Conservation (phyloP, 2,113 vertebrate genomes). For the Takifugu flavidus region DNA sequence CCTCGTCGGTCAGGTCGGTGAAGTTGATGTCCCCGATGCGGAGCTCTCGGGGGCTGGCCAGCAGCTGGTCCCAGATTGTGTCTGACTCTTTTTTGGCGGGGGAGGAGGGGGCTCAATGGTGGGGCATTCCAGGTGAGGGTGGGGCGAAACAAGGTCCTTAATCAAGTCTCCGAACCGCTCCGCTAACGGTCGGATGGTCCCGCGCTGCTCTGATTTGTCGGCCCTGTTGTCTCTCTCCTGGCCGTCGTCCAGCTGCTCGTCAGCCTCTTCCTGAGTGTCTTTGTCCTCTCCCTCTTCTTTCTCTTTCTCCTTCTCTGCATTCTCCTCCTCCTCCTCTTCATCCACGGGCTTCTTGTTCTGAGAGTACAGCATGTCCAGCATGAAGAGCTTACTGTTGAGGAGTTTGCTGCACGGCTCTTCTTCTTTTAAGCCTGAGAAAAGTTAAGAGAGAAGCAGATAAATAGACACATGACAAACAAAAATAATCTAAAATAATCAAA, state of each 20-base stretch:
- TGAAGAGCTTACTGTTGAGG: slow-evolving; percentile 90
- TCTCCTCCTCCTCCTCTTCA: slow-evolving; percentile 78
- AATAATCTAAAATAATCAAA: background rate
- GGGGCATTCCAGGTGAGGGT: slow-evolving; percentile 37
- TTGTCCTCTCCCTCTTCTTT: slow-evolving; percentile 57
- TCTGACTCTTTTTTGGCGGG: slow-evolving; percentile 84
- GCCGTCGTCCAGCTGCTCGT: slow-evolving; percentile 59
- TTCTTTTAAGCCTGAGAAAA: slow-evolving; percentile 81
- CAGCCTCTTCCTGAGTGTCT: slow-evolving; percentile 68
- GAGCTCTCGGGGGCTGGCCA: slow-evolving; percentile 90
- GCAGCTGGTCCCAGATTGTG: slow-evolving; percentile 96
- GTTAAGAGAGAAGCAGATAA: background rate
- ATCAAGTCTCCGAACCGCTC: slow-evolving; percentile 88
- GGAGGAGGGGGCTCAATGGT: slow-evolving; percentile 59
- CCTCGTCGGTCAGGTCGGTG: slow-evolving; percentile 91
- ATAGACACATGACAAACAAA: background rate
- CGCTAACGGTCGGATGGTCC: slow-evolving; percentile 83
- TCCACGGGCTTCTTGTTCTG: slow-evolving; percentile 84
- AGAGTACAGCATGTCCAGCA: slow-evolving; percentile 97
- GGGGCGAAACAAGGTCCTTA: slow-evolving; percentile 68
- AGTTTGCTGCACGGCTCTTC: slow-evolving; percentile 86
- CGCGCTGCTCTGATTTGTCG: slow-evolving; percentile 75
- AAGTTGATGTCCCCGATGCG: slow-evolving; percentile 96
- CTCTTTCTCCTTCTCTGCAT: slow-evolving; percentile 68
- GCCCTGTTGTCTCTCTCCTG: slow-evolving; percentile 28